Base-by-base conservation (phyloP, 2,113 vertebrate species). In the Lontra canadensis region DNA sequence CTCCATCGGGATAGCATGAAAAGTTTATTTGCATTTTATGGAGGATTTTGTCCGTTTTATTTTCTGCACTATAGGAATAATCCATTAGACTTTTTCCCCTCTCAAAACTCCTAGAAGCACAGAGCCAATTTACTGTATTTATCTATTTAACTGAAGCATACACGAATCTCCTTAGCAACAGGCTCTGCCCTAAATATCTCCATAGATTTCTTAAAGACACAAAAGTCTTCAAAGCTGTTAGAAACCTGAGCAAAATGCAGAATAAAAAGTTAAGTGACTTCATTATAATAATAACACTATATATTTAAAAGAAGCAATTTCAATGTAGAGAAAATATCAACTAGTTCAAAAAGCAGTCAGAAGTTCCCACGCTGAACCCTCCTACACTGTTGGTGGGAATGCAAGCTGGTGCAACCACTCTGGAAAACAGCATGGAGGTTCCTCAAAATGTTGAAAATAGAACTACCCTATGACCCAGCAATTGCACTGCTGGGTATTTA, bases 151-250 rank as follows among this genome's bases (percentile, higher is more conserved):
- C 52, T 85, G 96, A 25, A 39, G 86, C 1, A 10, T 31, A 81
- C 47, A 80, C 25, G 31, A 31, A 88, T 61, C 94, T 95, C 94
- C 65, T 95, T 61, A 90, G 88, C 78, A 96, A 90, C 49, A 87
- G 49, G 20, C 52, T 78, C 57, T 89, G 36, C 21, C 31, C 42
- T 55, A 81, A 95, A 65, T 25, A 83, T 89, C 36, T 95, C 73
- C 36, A 94, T 76, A 95, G n/a, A 52, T 36, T 81, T 90, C 83
- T 94, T 71, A 11, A 65, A n/a, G 78, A 91, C 88, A 78, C 34
- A 97, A 90, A 97, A 96, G 78, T 73, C 78, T 34, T 79, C 65
- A 96, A 10, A 76, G 10, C 26, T 44, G 29, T 84, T 88, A 91
- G 73, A 94, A 92, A 96, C 83, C 44, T 61, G 69, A 95, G 79